Base-by-base conservation (phyloP, 2,113 vertebrate genomes). In the Passer montanus region DNA sequence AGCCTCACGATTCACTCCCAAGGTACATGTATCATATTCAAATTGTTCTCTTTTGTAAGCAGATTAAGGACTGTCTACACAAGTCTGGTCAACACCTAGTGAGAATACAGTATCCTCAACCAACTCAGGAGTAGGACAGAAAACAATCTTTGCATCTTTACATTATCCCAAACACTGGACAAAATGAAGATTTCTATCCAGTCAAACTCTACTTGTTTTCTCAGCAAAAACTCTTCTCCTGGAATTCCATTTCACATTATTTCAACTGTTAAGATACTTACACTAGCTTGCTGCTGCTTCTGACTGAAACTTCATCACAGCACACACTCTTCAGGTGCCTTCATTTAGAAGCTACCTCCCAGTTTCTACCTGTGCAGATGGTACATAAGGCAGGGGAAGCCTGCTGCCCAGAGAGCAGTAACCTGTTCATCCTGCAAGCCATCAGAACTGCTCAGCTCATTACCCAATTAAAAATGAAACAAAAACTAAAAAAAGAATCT, bases 371-470 rank as follows among this genome's bases (percentile, higher is more conserved):
- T 94, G 94, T 96, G 96, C 95, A 95, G 94, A 47, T 63, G 28
- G 33, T 85, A 39, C 0, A 5, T 44, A 69, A 69, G 81, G 90
- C 52, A 68, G 58, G 87, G 90, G 82, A 94, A 77, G 87, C 70
- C 90, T 94, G 90, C 62, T 66, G 50, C 87, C 87, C 93, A 90
- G 89, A 97, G 93, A 96, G 92, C 84, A 91, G 93, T 81, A 90
- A 94, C 94, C 89, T 89, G 84, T 82, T 96, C 77, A 86, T 83
- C 66, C 95, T 94, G 89, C 93, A 94, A 95, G 95, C 88, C 69
- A 92, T 81, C 94, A 97, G 96, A 92, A 97, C 97, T 96, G 96
- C 96, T 84, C 86, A 95, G 96, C 98, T 98, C 97, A 90, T 98
- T 85, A 95, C 96, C 95, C 93, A 96, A 93, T 87, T 97, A 75